Conservation (phyloP, 2,888 invertebrate species). For the Drosophila yooni region DNA sequence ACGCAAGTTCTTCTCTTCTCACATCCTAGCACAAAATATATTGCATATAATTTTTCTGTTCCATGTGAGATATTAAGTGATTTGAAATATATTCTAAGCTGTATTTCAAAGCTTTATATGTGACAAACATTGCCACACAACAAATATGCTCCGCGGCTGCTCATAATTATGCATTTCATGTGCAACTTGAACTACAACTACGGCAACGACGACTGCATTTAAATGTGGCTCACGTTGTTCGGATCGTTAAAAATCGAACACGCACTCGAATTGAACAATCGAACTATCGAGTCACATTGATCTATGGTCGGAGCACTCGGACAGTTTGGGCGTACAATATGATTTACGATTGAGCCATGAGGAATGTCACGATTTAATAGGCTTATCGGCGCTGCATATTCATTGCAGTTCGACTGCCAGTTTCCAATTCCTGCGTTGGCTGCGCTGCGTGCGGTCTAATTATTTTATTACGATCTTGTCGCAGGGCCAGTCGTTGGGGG, state of each 20-base stretch:
- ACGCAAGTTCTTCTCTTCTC: not conserved
- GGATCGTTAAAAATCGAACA: slow-evolving; percentile 80
- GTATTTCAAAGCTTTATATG: not conserved
- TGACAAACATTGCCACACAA: slow-evolving; percentile 8
- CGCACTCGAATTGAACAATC: slow-evolving; percentile 69
- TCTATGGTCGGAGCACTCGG: slow-evolving; percentile 57
- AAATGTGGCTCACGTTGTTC: slow-evolving; percentile 69
- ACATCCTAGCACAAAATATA: not conserved
- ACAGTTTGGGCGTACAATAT: slow-evolving; percentile 49
- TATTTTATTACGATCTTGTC: slow-evolving; percentile 75
- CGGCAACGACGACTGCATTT: slow-evolving; percentile 45
- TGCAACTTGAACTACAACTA: slow-evolving; percentile 42
- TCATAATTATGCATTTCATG: slow-evolving; percentile 44
- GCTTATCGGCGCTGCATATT: slow-evolving; percentile 66
- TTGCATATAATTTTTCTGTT: not conserved
- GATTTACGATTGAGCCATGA: slow-evolving; percentile 80
- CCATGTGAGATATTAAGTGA: not conserved
- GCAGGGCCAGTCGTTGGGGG: slow-evolving; percentile 7
- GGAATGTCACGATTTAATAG: slow-evolving; percentile 81
- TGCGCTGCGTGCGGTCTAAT: slow-evolving; percentile 77
- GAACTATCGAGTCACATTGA: slow-evolving; percentile 73
- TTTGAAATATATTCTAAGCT: not conserved
- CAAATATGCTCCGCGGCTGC: slow-evolving; percentile 9
- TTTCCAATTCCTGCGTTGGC: slow-evolving; percentile 56
- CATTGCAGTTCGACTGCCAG: slow-evolving; percentile 21